Evolutionary conservation across 2,797 vertebrate genomes (phyloP), one percentile per base, ranked within the genome.

Genomic region (Chloroceryle inda): DNA sequence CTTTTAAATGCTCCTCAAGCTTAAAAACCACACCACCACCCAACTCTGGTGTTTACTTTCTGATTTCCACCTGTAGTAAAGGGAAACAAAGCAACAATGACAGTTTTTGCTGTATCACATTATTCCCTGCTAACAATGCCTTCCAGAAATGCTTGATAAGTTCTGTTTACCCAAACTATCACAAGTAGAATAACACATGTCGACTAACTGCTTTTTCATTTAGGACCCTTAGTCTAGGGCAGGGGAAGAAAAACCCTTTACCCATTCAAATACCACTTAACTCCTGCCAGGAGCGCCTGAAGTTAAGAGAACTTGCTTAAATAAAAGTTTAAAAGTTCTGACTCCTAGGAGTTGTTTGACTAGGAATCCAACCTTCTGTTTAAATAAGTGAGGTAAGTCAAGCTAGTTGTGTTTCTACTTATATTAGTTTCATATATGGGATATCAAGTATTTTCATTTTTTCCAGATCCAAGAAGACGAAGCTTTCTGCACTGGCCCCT

Each of bases 391-490:
- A 95, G 84, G 79, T 77, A 92, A 96, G 85, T 82, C 89, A 83
- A 95, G 89, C 56, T 71, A 73, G 91, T 75, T 79, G 62, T 62
- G 62, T 73, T 96, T 97, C 92, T 93, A 88, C 84, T 96, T 97
- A 71, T 15, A 85, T 40, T 86, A 89, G 63, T 47, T 92, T 78
- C 93, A 58, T 85, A 67, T 20, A 95, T 27, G n/a, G 88, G 71
- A 80, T 88, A 96, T 56, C 88, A 80, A 92, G 74, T 90, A 75
- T 76, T 97, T 91, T 97, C 96, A 93, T 96, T 96, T 97, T 97
- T 97, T 96, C 96, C 97, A 98, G 95, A 97, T 85, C 94, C 11
- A 13, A 93, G 94, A 13, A 93, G 94, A 97, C 79, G 86, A 92
- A 93, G 83, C 79, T 97, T 95, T 93, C 95, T 92, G 86, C 53